Evolutionary conservation across 2,797 vertebrate genomes (phyloP).

Genomic region (Diglossa cyanea): DNA sequence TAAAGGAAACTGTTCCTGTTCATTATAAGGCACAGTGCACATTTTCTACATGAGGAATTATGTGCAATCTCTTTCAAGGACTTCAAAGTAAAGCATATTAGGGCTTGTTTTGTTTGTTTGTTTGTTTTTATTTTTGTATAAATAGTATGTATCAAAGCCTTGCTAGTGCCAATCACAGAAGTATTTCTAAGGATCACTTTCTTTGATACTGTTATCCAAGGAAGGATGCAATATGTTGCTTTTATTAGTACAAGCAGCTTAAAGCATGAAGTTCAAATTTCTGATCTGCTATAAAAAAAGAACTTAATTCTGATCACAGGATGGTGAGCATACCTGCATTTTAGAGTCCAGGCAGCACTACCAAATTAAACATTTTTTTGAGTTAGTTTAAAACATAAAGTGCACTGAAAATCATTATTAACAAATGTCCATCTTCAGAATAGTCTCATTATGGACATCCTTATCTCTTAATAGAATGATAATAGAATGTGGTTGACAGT

Average conservation of each 20-base stretch:
- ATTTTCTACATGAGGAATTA: slow-evolving; percentile 16
- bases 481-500: neutral
- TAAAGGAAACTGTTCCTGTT: neutral
- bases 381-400: neutral
- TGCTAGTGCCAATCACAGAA: slow-evolving; percentile 4
- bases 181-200: slow-evolving; percentile 21
- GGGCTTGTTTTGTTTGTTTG: neutral
- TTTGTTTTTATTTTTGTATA: neutral
- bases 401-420: neutral
- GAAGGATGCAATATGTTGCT: neutral
- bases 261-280: neutral
- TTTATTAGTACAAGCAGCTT: neutral
- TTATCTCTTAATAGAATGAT: neutral
- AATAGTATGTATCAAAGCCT: neutral
- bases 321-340: neutral
- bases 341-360: neutral
- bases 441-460: neutral
- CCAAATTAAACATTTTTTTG: neutral
- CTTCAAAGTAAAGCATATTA: slow-evolving; percentile 28
- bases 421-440: neutral
- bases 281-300: neutral
- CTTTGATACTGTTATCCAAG: neutral
- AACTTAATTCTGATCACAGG: neutral
- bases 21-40: neutral
- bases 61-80: slow-evolving; percentile 4